Evolutionary conservation across 2,113 vertebrate genomes (phyloP).

Genomic region (Raja brachyura): DNA sequence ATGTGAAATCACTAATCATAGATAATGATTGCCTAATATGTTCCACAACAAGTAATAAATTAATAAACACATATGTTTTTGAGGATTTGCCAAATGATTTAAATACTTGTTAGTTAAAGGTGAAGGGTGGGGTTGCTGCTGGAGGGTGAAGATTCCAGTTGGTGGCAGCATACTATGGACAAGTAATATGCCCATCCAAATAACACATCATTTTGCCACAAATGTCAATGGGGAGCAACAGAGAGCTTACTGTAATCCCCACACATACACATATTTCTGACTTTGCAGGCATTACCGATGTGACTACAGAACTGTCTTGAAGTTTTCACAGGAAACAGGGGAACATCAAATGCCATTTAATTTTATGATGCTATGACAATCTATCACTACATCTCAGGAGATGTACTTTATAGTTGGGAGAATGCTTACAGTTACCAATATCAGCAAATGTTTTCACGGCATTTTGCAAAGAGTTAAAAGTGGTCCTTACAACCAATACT

Average conservation of each 20-base stretch:
- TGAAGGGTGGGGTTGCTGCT: neutral
- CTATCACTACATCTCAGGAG: neutral
- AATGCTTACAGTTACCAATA: neutral
- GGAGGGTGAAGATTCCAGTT: neutral
- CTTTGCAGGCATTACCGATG: neutral
- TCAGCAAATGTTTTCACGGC: neutral
- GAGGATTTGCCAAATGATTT: neutral
- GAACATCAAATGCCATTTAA: no score
- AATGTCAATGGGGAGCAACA: neutral
- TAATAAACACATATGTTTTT: neutral
- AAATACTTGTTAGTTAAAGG: neutral
- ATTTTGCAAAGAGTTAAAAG: neutral
- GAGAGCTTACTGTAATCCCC: no score
- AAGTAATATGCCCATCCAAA: neutral
- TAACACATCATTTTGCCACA: no score
- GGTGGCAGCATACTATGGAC: neutral
- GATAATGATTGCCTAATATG: neutral
- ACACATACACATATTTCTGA: neutral
- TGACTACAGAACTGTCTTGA: no score
- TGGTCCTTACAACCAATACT: no score
- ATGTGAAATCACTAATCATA: neutral
- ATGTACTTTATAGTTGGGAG: neutral
- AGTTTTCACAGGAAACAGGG: neutral
- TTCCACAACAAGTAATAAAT: neutral
- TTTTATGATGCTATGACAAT: neutral